Evolutionary conservation across 2,888 invertebrate genomes (phyloP), one percentile per base, ranked within the genome.

Genomic region (Nasonia oneida): DNA sequence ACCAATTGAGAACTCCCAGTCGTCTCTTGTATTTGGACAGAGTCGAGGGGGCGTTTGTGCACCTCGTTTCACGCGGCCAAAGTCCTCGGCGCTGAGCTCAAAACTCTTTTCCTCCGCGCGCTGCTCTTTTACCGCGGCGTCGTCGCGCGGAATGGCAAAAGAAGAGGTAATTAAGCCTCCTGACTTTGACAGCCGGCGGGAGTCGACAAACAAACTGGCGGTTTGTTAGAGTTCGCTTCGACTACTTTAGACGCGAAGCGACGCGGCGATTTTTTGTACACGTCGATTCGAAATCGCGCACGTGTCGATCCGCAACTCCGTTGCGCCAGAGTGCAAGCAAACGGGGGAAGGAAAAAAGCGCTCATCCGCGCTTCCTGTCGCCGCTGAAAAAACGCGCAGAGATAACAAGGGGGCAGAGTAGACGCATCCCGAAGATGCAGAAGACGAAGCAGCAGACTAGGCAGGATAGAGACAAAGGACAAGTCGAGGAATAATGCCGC

Each of bases 151-250:
- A 71, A 47, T 70, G 29, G 37, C 37, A 81, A 80, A 76, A 70
- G 47, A 76, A 75, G 39, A 23, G 39, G 71, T 81, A 85, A 85
- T 85, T 81, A 81, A 81, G 71, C 42, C 71, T 73, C 42, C 23
- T 73, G 42, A 10, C 29, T 71, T 77, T 50, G 57, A 71, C 80
- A 61, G 10, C 18, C 29, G 47, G 50, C 64, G 79, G 79, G 64
- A 42, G 39, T n/a, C 39, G 42, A 80, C 67, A 75, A 74, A 67
- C 74, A 37, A 84, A 80, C 53, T 74, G 74, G 23, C 29, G 39
- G 50, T 14, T 78, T 8, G 47, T 73, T 78, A 47, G 4, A 47
- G 61, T 67, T 67, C 3, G 33, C 14, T 67, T n/a, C 29, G 10
- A 33, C 14, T 67, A 33, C 47, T 47, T 57, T 61, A 23, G 3